Base-by-base conservation (phyloP, 2,113 vertebrate genomes). In the Clarias gariepinus region DNA sequence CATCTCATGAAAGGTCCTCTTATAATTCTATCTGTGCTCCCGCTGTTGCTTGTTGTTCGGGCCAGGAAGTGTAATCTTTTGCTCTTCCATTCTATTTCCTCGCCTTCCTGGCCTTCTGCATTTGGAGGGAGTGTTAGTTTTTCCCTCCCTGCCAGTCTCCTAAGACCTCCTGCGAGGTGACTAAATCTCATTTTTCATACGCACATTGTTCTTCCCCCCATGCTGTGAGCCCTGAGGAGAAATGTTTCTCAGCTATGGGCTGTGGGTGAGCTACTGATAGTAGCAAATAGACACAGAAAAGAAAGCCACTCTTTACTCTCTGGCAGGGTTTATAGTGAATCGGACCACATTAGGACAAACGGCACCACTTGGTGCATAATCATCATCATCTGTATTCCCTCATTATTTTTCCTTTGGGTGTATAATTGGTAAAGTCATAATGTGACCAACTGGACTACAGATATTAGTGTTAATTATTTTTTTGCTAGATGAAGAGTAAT, bases 141-240 rank as follows among this genome's bases (percentile, higher is more conserved):
- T 77, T 57, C n/a, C 74, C 53, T 60, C 21, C 33, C 77, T 80
- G 77, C 19, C 53, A 3, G 58, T 58, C 55, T 57, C 55, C 28
- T 4, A 60, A 79, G 28, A n/a, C 28, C 55, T 58, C 55, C 57
- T 81, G 78, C 33, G 25, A 81, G 30, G 30, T 81, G 78, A 41
- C 78, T 81, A 81, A 81, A 81, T 81, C 57, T 81, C 57, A 81
- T 81, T 81, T 81, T 81, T 81, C 78, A 81, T 81, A 81, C 25
- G 78, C 55, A 81, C 78, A 81, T 81, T 23, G 78, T 28, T 80
- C 25, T 80, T 80, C 55, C 77, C 71, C 77, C 77, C 77, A 80
- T 80, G 77, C 30, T 41, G 57, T 81, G 78, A 81, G 30, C 57
- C 78, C 33, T 81, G 78, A 81, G 57, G 78, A 81, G 57, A 57